Base-by-base conservation (phyloP, 2,113 vertebrate genomes). In the Nothoprocta perdicaria region DNA sequence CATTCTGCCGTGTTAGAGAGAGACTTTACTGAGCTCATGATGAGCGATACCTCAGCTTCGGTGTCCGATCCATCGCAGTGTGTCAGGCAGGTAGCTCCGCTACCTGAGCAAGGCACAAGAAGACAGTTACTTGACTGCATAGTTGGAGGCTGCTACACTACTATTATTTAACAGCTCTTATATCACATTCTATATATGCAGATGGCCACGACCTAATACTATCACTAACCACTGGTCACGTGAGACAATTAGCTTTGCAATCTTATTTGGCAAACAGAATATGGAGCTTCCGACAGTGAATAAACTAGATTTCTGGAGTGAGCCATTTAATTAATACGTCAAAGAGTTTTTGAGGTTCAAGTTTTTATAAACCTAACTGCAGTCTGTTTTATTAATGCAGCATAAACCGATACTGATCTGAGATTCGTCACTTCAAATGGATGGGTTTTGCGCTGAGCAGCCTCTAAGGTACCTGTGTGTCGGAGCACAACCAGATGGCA, bases 401-500 rank as follows among this genome's bases (percentile, higher is more conserved):
- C 72, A 77, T 15, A 84, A 82, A 33, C 3, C 21, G 60, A 7
- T 4, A 53, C 6, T 35, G 63, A 76, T 45, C 72, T 10, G 12
- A 38, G 12, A 50, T 71, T 26, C 23, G 26, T n/a, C 35, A 61
- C 35, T 69, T 55, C 50, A 43, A 31, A 26, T 24, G 2, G 33
- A 71, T 24, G 23, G 43, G 29, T 31, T 77, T 83, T 91, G 41
- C 48, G 58, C 53, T 69, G n/a, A 76, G 18, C 27, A 9, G 21
- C 63, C 23, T 52, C 29, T 43, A 41, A 66, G n/a, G 86, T 98
- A 99, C 99, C 99, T 96, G 99, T 99, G 96, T 99, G 98, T 93
- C 98, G 98, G 76, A 99, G 97, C 74, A 99, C 98, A 77, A 99
- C 98, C 91, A 99, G 97, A 97, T 99, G 99, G 95, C 99, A 99